Percentiles rank a stretch among this genome's conserved stretches.
phyloP scores from a whole-genome alignment of 2,113 vertebrate genomes.

The Cebidichthys violaceus region DNA sequence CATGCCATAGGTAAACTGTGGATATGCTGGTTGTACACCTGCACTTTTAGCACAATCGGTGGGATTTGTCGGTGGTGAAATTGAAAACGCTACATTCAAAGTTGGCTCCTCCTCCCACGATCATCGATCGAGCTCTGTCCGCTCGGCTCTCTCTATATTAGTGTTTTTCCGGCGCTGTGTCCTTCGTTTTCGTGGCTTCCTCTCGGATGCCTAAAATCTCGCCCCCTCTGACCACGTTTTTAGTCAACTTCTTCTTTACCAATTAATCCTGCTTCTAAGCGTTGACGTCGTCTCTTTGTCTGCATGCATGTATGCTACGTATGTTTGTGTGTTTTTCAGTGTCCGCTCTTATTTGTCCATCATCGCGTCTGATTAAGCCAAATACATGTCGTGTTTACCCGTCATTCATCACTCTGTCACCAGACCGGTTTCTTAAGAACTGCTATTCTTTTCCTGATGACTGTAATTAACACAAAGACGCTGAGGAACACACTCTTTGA shows the following conservation, averaged over 20 bases:
- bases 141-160: background rate
- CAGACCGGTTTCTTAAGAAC: background rate
- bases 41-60: too few relatives aligned
- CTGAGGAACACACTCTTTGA: background rate
- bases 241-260: background rate
- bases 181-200: too few relatives aligned
- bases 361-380: background rate
- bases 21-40: background rate
- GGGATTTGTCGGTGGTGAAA: too few relatives aligned
- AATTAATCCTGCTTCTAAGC: background rate
- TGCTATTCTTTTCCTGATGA: constrained; percentile 3
- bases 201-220: background rate
- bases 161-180: too few relatives aligned
- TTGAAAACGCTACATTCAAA: background rate
- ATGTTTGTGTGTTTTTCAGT: background rate
- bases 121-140: too few relatives aligned
- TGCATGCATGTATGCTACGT: background rate
- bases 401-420: background rate
- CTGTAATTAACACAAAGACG: constrained; percentile 40
- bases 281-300: background rate
- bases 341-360: background rate
- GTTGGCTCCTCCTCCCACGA: too few relatives aligned
- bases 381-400: background rate
- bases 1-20: background rate
- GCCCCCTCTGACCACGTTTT: too few relatives aligned